A percentile compares a stretch with the other conserved stretches of the same genome.
phyloP scores from a whole-genome alignment of 2,888 invertebrate genomes.

The Tetragonula carbonaria region DNA sequence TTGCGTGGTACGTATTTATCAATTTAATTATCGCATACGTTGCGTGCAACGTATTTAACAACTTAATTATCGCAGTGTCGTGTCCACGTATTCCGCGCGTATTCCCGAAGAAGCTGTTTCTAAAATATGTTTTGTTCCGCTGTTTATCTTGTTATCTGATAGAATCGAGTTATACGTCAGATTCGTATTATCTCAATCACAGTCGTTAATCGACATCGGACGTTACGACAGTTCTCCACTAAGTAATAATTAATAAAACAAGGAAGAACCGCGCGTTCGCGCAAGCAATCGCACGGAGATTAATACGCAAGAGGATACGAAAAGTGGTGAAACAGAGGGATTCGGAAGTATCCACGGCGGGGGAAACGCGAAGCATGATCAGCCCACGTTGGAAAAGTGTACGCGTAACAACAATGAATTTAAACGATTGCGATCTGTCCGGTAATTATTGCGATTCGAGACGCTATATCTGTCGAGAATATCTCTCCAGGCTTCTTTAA shows the following conservation, averaged over 20 bases:
- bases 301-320: too few species aligned
- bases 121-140: background rate
- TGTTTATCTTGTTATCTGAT: background rate
- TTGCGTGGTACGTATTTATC: too few species aligned
- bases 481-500: conserved; percentile 30
- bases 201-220: background rate
- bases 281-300: background rate
- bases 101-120: background rate
- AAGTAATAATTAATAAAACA: too few species aligned
- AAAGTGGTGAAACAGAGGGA: background rate
- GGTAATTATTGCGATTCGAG: conserved; percentile 50
- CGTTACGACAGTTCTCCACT: too few species aligned
- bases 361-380: conserved; percentile 3
- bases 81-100: background rate
- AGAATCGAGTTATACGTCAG: background rate
- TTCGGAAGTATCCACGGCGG: background rate
- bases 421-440: conserved; percentile 51
- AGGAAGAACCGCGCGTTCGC: too few species aligned
- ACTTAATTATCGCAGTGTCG: too few species aligned
- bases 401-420: conserved; percentile 49
- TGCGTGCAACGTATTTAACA: too few species aligned
- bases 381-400: conserved; percentile 40
- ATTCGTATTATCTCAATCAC: too few species aligned
- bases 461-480: conserved; percentile 40
- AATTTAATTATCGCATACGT: too few species aligned